Evolutionary conservation across 2,888 invertebrate genomes (phyloP).

Genomic region (Escarpia spicata): DNA sequence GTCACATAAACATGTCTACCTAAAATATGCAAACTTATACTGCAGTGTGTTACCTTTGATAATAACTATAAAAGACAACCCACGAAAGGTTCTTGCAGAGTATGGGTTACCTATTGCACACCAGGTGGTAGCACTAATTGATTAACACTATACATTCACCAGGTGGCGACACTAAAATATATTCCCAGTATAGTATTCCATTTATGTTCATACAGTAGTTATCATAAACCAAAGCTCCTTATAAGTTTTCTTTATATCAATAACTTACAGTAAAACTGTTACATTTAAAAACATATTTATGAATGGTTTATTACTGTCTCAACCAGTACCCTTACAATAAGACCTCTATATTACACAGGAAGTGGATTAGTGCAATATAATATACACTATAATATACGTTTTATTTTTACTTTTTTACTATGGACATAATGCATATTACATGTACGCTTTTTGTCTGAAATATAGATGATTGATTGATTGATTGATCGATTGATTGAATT

Average conservation of each 20-base stretch:
- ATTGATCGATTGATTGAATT: no score
- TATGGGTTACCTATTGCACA: neutral
- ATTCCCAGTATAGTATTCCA: neutral
- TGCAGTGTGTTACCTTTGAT: neutral
- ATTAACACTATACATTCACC: neutral
- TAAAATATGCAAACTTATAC: neutral
- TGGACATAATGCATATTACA: no score
- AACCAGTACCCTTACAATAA: no score
- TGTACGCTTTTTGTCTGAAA: no score
- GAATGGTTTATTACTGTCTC: neutral
- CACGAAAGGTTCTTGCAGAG: neutral
- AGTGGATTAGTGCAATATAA: no score
- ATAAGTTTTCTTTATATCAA: neutral
- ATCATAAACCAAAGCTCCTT: conserved; percentile 14
- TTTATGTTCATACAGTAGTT: neutral
- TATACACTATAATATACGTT: no score
- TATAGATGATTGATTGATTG: no score
- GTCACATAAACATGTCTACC: neutral
- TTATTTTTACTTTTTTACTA: no score
- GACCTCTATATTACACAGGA: no score
- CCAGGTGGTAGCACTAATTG: neutral
- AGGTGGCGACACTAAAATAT: neutral
- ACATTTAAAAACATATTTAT: neutral
- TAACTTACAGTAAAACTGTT: neutral
- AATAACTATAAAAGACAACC: no score